Percentiles rank a stretch among this genome's conserved stretches.
phyloP scores from a whole-genome alignment of 2,888 invertebrate genomes.

The Drosophila lacicola region DNA sequence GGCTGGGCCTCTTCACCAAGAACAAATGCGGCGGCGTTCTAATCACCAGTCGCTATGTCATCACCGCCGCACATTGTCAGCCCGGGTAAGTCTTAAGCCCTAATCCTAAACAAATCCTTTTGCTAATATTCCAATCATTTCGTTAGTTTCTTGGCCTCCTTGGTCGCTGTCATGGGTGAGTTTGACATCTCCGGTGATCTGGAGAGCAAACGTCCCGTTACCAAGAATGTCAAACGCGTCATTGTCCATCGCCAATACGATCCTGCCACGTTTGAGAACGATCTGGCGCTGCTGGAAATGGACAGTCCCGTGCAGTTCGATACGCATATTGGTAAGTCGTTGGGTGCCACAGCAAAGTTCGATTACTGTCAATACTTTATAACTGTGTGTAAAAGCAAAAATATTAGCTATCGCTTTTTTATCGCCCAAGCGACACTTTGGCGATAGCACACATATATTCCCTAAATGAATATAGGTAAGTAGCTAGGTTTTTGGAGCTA shows the following conservation, averaged over 20 bases:
- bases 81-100: constrained; percentile 88
- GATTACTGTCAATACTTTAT: no score
- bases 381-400: background rate
- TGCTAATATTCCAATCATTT: background rate
- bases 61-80: constrained; percentile 97
- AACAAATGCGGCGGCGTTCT: constrained; percentile 98
- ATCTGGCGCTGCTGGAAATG: constrained; percentile 93
- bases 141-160: constrained; percentile 91
- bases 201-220: constrained; percentile 91
- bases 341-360: background rate
- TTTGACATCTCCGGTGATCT: constrained; percentile 94
- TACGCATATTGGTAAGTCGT: constrained; percentile 90
- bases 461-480: no score
- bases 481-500: background rate
- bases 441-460: background rate
- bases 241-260: constrained; percentile 95
- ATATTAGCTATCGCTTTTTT: background rate
- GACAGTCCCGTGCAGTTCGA: constrained; percentile 93
- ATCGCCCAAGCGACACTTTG: background rate
- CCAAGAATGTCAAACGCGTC: constrained; percentile 93
- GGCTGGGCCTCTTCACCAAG: constrained; percentile 96
- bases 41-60: constrained; percentile 93
- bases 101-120: no score
- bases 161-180: constrained; percentile 96
- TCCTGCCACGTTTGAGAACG: constrained; percentile 96